Evolutionary conservation across 2,888 invertebrate genomes (phyloP).

Genomic region (Cheilosia pagana): DNA sequence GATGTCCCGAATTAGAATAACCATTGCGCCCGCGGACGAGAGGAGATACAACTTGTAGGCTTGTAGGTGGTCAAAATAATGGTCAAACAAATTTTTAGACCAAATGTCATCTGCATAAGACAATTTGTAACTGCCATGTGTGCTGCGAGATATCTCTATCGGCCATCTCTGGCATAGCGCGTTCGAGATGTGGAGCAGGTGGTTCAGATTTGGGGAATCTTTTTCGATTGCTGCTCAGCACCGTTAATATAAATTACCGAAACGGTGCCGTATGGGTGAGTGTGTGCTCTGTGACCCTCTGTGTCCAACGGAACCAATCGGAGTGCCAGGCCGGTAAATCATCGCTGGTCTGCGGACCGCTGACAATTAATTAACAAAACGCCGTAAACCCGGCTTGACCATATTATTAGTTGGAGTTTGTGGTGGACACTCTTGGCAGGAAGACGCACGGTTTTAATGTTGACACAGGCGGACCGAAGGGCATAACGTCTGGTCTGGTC

Average conservation of each 20-base stretch:
- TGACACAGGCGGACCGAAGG: conserved; percentile 35
- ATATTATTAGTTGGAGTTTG: conserved; percentile 39
- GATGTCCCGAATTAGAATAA: conserved; percentile 54
- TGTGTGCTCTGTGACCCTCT: not conserved
- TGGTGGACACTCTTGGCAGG: conserved; percentile 29
- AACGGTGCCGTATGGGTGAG: not conserved
- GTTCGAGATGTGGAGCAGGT: conserved; percentile 45
- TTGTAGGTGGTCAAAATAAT: conserved; percentile 66
- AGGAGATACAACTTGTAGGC: conserved; percentile 1
- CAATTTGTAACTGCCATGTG: conserved; percentile 63
- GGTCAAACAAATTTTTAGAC: conserved; percentile 43
- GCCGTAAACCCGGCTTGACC: conserved; percentile 39
- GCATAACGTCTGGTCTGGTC: conserved; percentile 43
- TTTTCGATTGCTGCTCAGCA: not conserved
- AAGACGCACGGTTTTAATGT: conserved; percentile 15
- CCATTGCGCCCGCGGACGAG: not conserved
- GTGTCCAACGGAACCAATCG: conserved; percentile 7
- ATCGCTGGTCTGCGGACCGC: conserved; percentile 23
- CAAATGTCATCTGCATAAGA: conserved; percentile 60
- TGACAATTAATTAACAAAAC: conserved; percentile 50
- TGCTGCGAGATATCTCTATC: conserved; percentile 44
- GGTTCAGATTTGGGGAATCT: conserved; percentile 29
- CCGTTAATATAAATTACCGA: conserved; percentile 3
- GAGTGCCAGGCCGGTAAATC: conserved; percentile 43
- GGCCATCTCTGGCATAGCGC: conserved; percentile 11